A percentile compares a stretch with the other conserved stretches of the same genome.
Conservation (phyloP, 2,888 invertebrate species). For the Spatulosminthurus flaviceps region DNA sequence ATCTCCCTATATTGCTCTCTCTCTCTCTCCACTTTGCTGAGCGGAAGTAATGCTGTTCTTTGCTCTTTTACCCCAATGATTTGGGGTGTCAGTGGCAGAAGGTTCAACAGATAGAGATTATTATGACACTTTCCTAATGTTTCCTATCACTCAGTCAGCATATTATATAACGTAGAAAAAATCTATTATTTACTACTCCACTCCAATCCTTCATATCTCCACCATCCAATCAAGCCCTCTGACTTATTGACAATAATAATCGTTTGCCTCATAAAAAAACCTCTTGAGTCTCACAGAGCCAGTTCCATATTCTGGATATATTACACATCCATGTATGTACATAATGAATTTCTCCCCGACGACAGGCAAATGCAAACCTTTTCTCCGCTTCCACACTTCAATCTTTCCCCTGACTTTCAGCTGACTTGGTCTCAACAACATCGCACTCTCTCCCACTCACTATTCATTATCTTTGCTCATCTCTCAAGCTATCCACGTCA, state of each 20-base stretch:
- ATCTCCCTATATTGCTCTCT: neutral
- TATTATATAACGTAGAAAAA: too few relatives aligned
- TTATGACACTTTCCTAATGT: too few relatives aligned
- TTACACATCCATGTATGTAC: too few relatives aligned
- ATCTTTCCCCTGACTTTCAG: neutral
- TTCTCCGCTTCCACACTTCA: neutral
- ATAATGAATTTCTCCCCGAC: too few relatives aligned
- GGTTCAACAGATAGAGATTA: neutral
- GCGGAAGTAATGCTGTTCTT: neutral
- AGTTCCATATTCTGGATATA: too few relatives aligned
- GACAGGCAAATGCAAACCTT: neutral
- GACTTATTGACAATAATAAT: too few relatives aligned
- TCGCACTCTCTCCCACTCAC: neutral
- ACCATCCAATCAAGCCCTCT: too few relatives aligned
- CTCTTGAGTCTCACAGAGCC: too few relatives aligned
- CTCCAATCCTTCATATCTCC: too few relatives aligned
- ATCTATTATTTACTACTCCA: too few relatives aligned
- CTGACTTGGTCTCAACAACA: neutral
- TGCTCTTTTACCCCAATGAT: neutral
- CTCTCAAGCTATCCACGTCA: neutral
- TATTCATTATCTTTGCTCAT: constrained; percentile 13
- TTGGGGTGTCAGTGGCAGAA: neutral
- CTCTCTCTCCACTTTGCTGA: neutral
- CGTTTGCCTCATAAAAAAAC: too few relatives aligned
- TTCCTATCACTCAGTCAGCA: too few relatives aligned